Evolutionary conservation across 2,797 vertebrate genomes (phyloP).

Genomic region (Anguilla anguilla): DNA sequence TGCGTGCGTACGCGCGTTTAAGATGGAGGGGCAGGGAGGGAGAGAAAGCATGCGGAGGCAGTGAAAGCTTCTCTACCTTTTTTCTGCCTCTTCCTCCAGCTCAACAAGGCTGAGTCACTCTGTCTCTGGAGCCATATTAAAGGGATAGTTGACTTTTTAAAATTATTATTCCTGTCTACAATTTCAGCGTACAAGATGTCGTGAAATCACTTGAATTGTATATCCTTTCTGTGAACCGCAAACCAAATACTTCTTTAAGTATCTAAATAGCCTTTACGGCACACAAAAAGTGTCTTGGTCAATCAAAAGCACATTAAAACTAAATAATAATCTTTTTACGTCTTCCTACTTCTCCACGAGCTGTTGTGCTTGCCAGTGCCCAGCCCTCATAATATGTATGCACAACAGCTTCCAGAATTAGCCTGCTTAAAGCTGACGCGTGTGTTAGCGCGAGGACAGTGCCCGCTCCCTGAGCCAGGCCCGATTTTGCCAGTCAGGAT

Average conservation of each 20-base stretch:
- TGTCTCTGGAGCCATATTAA: constrained; percentile 4
- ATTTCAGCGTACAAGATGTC: not conserved
- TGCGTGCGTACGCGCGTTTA: not conserved
- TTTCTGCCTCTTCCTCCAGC: not conserved
- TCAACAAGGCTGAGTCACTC: constrained; percentile 25
- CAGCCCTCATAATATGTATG: not conserved
- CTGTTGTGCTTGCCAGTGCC: not conserved
- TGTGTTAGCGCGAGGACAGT: not conserved
- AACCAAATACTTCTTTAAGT: not conserved
- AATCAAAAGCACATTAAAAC: not conserved
- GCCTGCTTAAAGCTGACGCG: not conserved
- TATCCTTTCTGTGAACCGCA: not conserved
- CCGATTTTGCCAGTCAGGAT: not conserved
- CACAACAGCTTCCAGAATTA: not conserved
- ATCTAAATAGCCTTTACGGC: not conserved
- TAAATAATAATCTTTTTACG: constrained; percentile 2
- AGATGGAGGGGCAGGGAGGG: not conserved
- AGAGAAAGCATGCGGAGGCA: not conserved
- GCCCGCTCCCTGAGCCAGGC: not conserved
- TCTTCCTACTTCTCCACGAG: not conserved
- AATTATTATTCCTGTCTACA: not conserved
- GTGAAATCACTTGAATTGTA: not conserved
- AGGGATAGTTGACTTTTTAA: not conserved
- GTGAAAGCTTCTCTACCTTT: not conserved
- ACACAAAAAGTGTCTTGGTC: not conserved